Conservation (phyloP, 2,797 vertebrate genomes). For the Brachyrhaphis roseni region DNA sequence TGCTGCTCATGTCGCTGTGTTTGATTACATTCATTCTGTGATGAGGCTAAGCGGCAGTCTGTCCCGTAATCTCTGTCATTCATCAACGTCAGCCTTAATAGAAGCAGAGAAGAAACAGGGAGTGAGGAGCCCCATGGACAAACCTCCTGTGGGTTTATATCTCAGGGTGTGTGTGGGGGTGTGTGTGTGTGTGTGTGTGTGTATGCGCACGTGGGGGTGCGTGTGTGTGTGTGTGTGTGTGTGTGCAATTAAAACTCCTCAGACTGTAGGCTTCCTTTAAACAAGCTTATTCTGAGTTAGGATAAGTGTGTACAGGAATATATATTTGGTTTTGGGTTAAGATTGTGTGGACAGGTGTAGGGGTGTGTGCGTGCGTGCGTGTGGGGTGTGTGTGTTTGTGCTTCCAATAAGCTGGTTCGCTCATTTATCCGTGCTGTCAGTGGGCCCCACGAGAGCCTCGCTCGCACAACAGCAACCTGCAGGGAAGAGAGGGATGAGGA, state of each 20-base stretch:
- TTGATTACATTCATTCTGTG: slow-evolving; percentile 63
- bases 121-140: slow-evolving; percentile 26
- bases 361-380: background rate
- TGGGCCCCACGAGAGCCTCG: slow-evolving; percentile 51
- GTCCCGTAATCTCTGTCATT: slow-evolving; percentile 66
- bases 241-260: slow-evolving; percentile 16
- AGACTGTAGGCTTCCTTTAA: slow-evolving; percentile 20
- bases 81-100: slow-evolving; percentile 67
- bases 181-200: slow-evolving; percentile 23
- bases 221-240: slow-evolving; percentile 14
- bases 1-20: slow-evolving; percentile 35
- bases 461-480: slow-evolving; percentile 48
- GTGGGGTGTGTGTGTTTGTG: slow-evolving; percentile 23
- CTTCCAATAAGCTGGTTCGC: slow-evolving; percentile 51
- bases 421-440: slow-evolving; percentile 69
- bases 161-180: slow-evolving; percentile 24
- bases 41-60: slow-evolving; percentile 59
- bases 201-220: too few species aligned
- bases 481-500: slow-evolving; percentile 33
- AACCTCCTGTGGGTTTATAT: slow-evolving; percentile 45
- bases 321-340: slow-evolving; percentile 3
- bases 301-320: slow-evolving; percentile 15
- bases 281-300: slow-evolving; percentile 19
- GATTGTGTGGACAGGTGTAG: slow-evolving; percentile 5
- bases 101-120: slow-evolving; percentile 44